Evolutionary conservation across 2,113 vertebrate genomes (phyloP).

Genomic region (Austrofundulus limnaeus): DNA sequence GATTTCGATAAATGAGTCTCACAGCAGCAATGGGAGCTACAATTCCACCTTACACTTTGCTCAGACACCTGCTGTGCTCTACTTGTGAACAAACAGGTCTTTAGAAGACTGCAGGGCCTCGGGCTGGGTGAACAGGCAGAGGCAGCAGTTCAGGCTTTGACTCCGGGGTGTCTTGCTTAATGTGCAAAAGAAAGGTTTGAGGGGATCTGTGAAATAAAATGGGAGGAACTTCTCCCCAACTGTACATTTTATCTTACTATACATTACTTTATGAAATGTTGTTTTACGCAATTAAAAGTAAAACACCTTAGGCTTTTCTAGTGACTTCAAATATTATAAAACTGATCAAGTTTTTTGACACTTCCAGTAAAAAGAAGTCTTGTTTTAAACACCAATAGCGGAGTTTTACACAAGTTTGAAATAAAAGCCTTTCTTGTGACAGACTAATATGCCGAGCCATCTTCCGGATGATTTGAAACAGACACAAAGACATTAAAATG

Average conservation of each 20-base stretch:
- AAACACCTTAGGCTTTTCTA: constrained; percentile 15
- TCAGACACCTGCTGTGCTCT: constrained; percentile 70
- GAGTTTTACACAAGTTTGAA: constrained; percentile 22
- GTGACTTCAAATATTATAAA: constrained; percentile 11
- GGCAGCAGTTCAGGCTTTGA: constrained; percentile 61
- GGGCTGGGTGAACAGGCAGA: constrained; percentile 67
- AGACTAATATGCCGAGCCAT: constrained; percentile 17
- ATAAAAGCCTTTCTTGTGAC: constrained; percentile 39
- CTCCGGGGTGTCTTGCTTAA: constrained; percentile 59
- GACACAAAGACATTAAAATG: constrained; percentile 78
- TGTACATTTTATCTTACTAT: constrained; percentile 27
- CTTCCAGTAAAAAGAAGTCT: constrained; percentile 15
- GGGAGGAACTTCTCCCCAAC: constrained; percentile 31
- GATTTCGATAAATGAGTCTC: constrained; percentile 68
- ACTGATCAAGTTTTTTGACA: neutral
- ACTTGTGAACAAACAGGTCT: constrained; percentile 74
- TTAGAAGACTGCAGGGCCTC: constrained; percentile 67
- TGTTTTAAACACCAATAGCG: constrained; percentile 3
- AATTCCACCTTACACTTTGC: constrained; percentile 69
- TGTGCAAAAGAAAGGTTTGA: constrained; percentile 53
- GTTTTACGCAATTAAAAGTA: neutral
- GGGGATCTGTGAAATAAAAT: constrained; percentile 43
- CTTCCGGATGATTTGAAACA: constrained; percentile 70
- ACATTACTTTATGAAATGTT: constrained; percentile 24
- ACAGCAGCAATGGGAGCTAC: constrained; percentile 48